Evolutionary conservation across 2,797 vertebrate genomes (phyloP).

Genomic region (Syncerus caffer): DNA sequence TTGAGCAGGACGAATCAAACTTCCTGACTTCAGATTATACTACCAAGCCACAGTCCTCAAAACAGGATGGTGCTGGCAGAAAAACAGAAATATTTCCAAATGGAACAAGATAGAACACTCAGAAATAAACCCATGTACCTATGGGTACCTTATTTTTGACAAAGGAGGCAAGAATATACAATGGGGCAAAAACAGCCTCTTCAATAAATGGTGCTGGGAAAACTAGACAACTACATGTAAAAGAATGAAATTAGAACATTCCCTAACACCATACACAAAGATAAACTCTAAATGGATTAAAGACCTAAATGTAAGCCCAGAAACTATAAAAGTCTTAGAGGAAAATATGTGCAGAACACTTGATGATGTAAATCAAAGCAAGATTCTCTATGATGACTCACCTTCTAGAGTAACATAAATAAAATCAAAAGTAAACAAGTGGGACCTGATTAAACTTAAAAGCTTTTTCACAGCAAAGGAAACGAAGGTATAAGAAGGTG

Average conservation of each 20-base stretch:
- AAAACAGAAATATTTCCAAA: not conserved
- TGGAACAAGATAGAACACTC: not conserved
- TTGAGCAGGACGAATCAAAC: not conserved
- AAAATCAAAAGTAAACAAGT: not conserved
- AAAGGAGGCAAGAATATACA: not conserved
- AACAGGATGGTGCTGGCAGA: not conserved
- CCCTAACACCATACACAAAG: not conserved
- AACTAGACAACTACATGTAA: not conserved
- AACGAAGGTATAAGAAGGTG: too few species aligned
- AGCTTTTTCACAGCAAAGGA: not conserved
- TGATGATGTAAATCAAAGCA: not conserved
- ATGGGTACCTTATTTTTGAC: not conserved
- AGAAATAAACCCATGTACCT: not conserved
- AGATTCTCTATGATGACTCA: not conserved
- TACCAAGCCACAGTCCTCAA: not conserved
- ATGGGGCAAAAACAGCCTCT: not conserved
- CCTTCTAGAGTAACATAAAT: not conserved
- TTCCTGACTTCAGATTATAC: not conserved
- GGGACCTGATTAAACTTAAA: not conserved
- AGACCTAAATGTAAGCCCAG: not conserved
- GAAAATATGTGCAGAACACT: not conserved
- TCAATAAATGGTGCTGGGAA: not conserved
- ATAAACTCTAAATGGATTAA: not conserved
- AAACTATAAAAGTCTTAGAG: not conserved
- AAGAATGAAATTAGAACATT: not conserved